phyloP scores from a whole-genome alignment of 2,797 vertebrate species.

The Diglossa cyanea region DNA sequence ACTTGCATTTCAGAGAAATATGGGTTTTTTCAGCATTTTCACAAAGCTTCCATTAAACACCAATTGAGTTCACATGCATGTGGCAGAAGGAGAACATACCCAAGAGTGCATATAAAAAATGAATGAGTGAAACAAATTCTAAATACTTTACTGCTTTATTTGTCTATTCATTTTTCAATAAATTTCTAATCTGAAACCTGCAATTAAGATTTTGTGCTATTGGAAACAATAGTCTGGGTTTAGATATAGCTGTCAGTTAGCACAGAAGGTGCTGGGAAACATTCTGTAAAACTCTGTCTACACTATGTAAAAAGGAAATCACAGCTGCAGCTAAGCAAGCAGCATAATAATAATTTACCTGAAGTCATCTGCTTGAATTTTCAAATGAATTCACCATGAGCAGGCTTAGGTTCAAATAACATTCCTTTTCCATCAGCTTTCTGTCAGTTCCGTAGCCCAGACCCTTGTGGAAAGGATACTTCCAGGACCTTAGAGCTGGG shows the following conservation, averaged over 20 bases:
- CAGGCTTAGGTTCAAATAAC: not conserved
- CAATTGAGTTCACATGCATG: not conserved
- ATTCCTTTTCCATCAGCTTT: slow-evolving; percentile 19
- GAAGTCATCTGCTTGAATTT: slow-evolving; percentile 51
- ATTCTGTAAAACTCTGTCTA: slow-evolving; percentile 2
- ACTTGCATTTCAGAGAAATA: not conserved
- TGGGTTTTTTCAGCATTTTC: not conserved
- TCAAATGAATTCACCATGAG: slow-evolving; percentile 5
- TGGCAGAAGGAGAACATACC: not conserved
- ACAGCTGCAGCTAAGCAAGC: slow-evolving; percentile 46
- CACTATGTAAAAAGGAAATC: slow-evolving; percentile 2
- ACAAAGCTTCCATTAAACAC: not conserved
- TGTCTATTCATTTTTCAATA: slow-evolving; percentile 22
- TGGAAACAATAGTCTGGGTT: slow-evolving; percentile 43
- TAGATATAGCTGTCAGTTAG: slow-evolving; percentile 14
- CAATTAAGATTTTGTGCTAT: slow-evolving; percentile 42
- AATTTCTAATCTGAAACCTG: slow-evolving; percentile 34
- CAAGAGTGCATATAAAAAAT: not conserved
- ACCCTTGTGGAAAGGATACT: not conserved
- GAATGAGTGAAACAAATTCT: not conserved
- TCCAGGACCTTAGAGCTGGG: not conserved
- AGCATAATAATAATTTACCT: slow-evolving; percentile 38
- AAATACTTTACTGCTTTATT: not conserved
- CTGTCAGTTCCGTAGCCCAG: not conserved
- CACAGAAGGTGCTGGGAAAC: slow-evolving; percentile 41